Evolutionary conservation across 2,797 vertebrate species (phyloP).

Genomic region (Pogonophryne albipinna): DNA sequence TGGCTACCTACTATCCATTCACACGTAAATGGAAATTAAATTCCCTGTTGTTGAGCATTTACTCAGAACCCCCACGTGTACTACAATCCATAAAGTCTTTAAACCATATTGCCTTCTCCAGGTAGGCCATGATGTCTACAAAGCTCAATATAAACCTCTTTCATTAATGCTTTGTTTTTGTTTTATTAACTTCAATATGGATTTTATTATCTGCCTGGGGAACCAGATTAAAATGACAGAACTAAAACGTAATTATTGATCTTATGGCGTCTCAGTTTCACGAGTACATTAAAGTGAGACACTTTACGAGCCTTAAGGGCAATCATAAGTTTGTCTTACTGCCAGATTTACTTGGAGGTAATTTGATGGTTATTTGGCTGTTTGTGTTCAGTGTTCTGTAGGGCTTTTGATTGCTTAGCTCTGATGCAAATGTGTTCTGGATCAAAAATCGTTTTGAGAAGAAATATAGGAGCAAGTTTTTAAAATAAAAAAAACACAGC

Average conservation of each 20-base stretch:
- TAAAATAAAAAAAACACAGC: constrained; percentile 39
- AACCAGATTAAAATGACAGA: constrained; percentile 5
- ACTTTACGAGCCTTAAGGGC: constrained; percentile 5
- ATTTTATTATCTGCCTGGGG: not conserved
- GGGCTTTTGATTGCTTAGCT: not conserved
- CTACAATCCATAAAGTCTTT: not conserved
- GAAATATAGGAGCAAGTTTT: constrained; percentile 7
- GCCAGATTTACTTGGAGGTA: constrained; percentile 1
- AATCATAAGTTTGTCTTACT: constrained; percentile 14
- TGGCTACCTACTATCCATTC: not conserved
- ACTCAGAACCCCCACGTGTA: not conserved
- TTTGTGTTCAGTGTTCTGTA: not conserved
- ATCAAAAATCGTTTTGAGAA: constrained; percentile 22
- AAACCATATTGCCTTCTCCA: not conserved
- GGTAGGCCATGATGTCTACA: not conserved
- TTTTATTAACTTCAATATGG: not conserved
- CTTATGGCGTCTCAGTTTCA: not conserved
- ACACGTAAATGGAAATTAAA: not conserved
- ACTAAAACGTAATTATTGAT: constrained; percentile 3
- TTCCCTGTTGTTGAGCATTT: not conserved
- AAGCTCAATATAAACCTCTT: not conserved
- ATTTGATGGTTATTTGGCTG: not conserved
- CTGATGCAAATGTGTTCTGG: constrained; percentile 19
- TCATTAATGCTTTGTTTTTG: constrained; percentile 8
- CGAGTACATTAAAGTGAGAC: constrained; percentile 12